phyloP scores from a whole-genome alignment of 2,888 invertebrate species.

The Stegophylla sp. region DNA sequence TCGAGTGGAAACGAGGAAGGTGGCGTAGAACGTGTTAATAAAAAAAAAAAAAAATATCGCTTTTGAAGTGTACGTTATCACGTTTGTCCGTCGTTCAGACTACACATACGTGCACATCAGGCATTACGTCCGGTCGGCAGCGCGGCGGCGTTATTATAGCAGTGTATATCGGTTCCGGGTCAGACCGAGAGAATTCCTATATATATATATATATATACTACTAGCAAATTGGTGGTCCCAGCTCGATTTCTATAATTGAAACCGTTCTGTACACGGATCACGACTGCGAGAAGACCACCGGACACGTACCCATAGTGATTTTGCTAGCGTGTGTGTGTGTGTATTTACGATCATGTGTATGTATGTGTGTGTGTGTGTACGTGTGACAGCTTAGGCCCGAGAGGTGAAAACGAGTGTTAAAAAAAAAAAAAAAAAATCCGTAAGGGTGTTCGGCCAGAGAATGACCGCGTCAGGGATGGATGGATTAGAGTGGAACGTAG shows the following conservation, averaged over 20 bases:
- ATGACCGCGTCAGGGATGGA: no score
- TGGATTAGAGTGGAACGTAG: no score
- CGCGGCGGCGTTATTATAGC: neutral
- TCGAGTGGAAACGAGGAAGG: no score
- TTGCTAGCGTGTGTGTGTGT: neutral
- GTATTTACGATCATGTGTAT: neutral
- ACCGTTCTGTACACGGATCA: conserved; percentile 47
- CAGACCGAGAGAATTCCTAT: neutral
- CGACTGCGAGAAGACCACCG: conserved; percentile 22
- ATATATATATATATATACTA: no score
- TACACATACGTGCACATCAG: neutral
- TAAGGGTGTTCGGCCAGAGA: neutral
- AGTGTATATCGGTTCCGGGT: neutral
- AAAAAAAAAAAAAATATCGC: no score
- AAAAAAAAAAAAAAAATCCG: neutral
- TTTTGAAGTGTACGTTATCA: neutral
- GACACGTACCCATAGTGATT: conserved; percentile 49
- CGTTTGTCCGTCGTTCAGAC: neutral
- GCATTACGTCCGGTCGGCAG: neutral
- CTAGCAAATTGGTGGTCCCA: conserved; percentile 32
- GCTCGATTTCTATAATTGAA: conserved; percentile 56
- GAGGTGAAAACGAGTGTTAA: conserved; percentile 39
- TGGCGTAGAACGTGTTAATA: no score
- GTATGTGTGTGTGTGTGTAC: neutral
- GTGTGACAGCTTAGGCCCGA: neutral